A percentile compares a stretch with the other conserved stretches of the same genome.
phyloP scores from a whole-genome alignment of 1,140 invertebrate genomes.

The Dufourea novaeangliae region DNA sequence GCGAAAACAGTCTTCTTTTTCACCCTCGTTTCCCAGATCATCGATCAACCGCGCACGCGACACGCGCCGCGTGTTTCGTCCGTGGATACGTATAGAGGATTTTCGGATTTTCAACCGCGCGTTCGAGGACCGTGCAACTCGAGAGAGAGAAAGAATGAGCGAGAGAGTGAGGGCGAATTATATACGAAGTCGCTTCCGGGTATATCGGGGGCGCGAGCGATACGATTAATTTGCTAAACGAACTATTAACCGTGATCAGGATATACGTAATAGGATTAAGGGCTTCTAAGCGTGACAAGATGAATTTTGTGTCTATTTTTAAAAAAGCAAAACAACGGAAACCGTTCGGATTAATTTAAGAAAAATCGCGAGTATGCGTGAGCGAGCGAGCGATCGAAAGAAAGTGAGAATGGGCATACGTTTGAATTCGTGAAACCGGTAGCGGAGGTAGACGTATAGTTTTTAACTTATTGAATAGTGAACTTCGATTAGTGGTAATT shows the following conservation, averaged over 20 bases:
- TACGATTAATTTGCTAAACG: constrained; percentile 50
- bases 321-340: no score
- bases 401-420: constrained; percentile 15
- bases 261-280: constrained; percentile 82
- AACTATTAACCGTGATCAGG: constrained; percentile 79
- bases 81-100: no score
- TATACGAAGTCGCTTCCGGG: neutral
- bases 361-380: constrained; percentile 20
- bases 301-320: constrained; percentile 81
- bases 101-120: constrained; percentile 34
- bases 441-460: constrained; percentile 57
- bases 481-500: constrained; percentile 55
- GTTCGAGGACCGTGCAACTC: constrained; percentile 14
- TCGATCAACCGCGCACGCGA: neutral
- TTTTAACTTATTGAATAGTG: constrained; percentile 69
- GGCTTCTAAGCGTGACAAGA: constrained; percentile 73
- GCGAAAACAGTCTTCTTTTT: neutral
- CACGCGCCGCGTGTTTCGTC: neutral
- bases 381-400: neutral
- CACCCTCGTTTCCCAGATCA: neutral
- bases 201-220: constrained; percentile 4
- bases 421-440: constrained; percentile 23
- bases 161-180: neutral
- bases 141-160: neutral
- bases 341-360: constrained; percentile 50